Evolutionary conservation across 2,113 vertebrate genomes (phyloP), one percentile per base, ranked within the genome.

Genomic region (Boulengeromyrus knoepffleri): DNA sequence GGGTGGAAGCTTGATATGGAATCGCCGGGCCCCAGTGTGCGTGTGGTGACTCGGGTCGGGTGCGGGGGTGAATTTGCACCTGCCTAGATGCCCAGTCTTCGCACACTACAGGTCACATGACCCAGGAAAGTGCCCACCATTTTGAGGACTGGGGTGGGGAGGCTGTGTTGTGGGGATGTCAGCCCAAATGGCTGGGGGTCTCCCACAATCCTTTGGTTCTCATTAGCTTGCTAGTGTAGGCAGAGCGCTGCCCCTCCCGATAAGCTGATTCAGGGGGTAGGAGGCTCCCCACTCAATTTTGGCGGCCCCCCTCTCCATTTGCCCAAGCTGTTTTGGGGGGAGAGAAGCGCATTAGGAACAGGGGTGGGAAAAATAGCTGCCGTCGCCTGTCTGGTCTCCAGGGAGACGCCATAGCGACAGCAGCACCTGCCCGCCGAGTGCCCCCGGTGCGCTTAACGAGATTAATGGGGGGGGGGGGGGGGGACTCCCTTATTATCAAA

Each of bases 361-460:
- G 13, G n/a, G 31, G 27, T 42, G 88, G 49, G 39, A 80, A 62
- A 77, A 91, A 91, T 89, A 92, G 92, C 88, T 80, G 86, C 87
- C 88, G 27, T 90, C 50, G 88, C 92, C 88, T 24, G 56, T 93
- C 89, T 91, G 39, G 70, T 94, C 89, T 89, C 91, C 89, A 62
- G 89, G 91, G 92, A 93, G 93, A 93, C 93, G 91, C 94, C 95
- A 89, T 93, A 92, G 94, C 92, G 93, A 94, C 92, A 93, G 91
- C 93, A 19, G 36, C 87, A 88, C 89, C 89, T 90, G 56, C 74
- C 46, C 8, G 77, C 31, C 12, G 46, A 36, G 45, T 36, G 52
- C 13, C 17, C 10, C 27, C 27, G 49, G 66, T 9, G 50, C 3
- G 17, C 90, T 91, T 92, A 91, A 94, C 90, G 89, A 93, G 93